Percentiles rank a stretch among this genome's conserved stretches.
Conservation (phyloP, 2,888 invertebrate species). For the Zootermopsis nevadensis region DNA sequence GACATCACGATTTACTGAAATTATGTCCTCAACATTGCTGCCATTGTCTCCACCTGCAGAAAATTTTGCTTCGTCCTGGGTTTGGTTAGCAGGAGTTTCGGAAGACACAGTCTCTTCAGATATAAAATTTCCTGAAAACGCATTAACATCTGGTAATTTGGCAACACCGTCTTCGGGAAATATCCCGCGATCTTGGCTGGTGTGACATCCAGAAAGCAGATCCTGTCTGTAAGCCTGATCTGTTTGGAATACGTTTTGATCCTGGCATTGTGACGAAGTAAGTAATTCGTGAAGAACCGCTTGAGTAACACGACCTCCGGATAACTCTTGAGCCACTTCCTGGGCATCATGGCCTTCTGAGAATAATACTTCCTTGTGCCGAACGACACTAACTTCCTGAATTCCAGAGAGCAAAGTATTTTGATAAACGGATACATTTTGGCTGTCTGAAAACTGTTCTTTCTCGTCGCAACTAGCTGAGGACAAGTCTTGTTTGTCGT, state of each 20-base stretch:
- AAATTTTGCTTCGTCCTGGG: not conserved
- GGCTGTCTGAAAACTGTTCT: not conserved
- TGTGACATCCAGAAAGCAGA: not conserved
- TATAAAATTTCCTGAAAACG: not conserved
- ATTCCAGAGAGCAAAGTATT: not conserved
- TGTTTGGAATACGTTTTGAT: not conserved
- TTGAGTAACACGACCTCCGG: not conserved
- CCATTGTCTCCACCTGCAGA: not conserved
- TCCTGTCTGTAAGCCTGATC: not conserved
- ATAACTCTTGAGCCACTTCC: not conserved
- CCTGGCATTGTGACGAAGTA: not conserved
- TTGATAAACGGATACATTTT: not conserved
- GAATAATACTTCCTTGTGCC: not conserved
- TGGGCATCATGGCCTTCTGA: not conserved
- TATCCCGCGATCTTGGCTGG: not conserved
- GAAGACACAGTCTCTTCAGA: not conserved
- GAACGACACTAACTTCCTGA: not conserved
- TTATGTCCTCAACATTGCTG: not conserved
- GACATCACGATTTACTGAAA: not conserved
- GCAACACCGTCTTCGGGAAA: not conserved
- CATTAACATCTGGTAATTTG: not conserved
- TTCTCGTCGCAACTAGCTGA: not conserved
- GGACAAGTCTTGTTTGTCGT: conserved; percentile 1
- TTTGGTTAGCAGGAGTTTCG: not conserved
- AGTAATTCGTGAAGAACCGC: not conserved